Conservation (phyloP, 2,888 invertebrate genomes). For the Apotomis turbidana region DNA sequence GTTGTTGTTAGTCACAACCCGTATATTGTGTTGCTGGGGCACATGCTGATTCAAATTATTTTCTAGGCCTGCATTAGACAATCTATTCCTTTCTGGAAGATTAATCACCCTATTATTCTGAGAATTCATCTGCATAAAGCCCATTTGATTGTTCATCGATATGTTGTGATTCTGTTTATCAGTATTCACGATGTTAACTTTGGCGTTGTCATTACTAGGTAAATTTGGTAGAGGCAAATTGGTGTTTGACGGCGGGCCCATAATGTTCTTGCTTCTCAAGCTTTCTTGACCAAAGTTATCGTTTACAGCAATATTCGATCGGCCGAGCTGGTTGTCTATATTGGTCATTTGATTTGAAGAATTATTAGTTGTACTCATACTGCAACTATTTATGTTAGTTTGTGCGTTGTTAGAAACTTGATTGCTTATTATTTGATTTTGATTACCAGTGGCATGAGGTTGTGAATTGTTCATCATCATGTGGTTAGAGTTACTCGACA, state of each 20-base stretch:
- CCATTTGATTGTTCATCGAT: slow-evolving; percentile 75
- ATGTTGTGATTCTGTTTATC: slow-evolving; percentile 76
- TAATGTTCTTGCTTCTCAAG: slow-evolving; percentile 73
- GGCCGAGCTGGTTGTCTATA: slow-evolving; percentile 69
- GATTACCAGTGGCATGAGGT: slow-evolving; percentile 63
- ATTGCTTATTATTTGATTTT: slow-evolving; percentile 67
- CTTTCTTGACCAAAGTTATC: slow-evolving; percentile 74
- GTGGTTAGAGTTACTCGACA: slow-evolving; percentile 67
- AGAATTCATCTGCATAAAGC: slow-evolving; percentile 78
- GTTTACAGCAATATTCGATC: slow-evolving; percentile 64
- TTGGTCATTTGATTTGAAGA: slow-evolving; percentile 64
- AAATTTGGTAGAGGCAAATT: slow-evolving; percentile 65
- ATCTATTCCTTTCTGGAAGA: slow-evolving; percentile 74
- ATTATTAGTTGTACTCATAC: slow-evolving; percentile 67
- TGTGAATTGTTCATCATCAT: slow-evolving; percentile 76
- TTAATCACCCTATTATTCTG: slow-evolving; percentile 77
- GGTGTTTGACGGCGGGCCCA: slow-evolving; percentile 66
- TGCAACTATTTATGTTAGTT: slow-evolving; percentile 76
- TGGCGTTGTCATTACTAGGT: slow-evolving; percentile 71
- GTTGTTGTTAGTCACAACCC: slow-evolving; percentile 74
- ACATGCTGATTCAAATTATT: slow-evolving; percentile 73
- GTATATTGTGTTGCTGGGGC: slow-evolving; percentile 76
- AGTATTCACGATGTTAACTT: slow-evolving; percentile 69
- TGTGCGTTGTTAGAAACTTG: slow-evolving; percentile 67
- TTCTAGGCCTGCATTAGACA: slow-evolving; percentile 67